Evolutionary conservation across 2,113 vertebrate species (phyloP).

Genomic region (Trogon melanurus): DNA sequence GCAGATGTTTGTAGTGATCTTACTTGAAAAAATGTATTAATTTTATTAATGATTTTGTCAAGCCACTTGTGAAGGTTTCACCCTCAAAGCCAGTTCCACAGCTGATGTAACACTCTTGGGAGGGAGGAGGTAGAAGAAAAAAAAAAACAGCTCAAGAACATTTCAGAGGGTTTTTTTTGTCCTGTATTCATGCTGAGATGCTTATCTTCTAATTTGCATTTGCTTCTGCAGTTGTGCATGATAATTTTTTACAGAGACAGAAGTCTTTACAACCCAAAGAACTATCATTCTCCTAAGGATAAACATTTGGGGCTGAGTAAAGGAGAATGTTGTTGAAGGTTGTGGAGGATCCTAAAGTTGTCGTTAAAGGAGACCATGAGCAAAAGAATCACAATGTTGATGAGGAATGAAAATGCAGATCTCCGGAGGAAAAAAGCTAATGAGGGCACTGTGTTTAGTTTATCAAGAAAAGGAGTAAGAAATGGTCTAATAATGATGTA

Average conservation of each 20-base stretch:
- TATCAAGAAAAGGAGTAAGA: background rate
- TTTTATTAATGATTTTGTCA: background rate
- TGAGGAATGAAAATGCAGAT: background rate
- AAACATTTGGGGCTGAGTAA: background rate
- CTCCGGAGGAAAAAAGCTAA: background rate
- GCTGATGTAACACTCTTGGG: accelerated
- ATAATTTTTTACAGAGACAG: background rate
- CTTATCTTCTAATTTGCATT: background rate
- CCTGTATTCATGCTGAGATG: background rate
- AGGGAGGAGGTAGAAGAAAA: too few species aligned
- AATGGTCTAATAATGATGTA: background rate
- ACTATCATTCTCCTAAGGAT: background rate
- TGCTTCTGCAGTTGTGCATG: background rate
- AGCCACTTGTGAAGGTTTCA: background rate
- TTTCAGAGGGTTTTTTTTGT: too few species aligned
- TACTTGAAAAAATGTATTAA: accelerated
- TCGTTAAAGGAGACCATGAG: background rate
- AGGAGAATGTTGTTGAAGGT: background rate
- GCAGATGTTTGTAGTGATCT: background rate
- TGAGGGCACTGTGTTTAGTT: background rate
- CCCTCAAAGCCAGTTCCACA: background rate
- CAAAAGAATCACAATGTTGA: background rate
- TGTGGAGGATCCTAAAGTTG: background rate
- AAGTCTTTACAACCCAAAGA: background rate
- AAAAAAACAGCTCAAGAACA: background rate